A percentile compares a stretch with the other conserved stretches of the same genome.
Evolutionary conservation across 2,113 vertebrate species (phyloP).

Genomic region (Coregonus clupeaformis): DNA sequence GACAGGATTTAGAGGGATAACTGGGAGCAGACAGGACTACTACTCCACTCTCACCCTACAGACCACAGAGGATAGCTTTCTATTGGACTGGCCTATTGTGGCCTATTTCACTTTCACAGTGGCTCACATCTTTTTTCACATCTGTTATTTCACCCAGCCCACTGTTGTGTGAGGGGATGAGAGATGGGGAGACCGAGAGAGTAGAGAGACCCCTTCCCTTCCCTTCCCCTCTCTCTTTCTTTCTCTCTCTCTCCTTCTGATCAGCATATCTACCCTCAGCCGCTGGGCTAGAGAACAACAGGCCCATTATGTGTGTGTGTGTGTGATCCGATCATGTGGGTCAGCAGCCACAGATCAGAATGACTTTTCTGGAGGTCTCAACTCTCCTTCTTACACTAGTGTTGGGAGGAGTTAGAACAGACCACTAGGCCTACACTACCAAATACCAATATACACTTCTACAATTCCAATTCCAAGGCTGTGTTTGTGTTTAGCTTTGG

Average conservation of each 20-base stretch:
- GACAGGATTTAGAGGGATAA: no score
- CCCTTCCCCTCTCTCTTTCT: neutral
- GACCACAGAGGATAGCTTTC: no score
- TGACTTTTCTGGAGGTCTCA: neutral
- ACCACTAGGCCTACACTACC: no score
- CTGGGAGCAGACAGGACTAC: no score
- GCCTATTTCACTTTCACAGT: neutral
- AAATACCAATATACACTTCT: neutral
- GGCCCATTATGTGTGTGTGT: constrained; percentile 35
- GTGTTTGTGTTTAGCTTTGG: constrained; percentile 31
- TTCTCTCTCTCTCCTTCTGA: constrained; percentile 26
- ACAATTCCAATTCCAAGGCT: neutral
- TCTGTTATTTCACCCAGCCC: no score
- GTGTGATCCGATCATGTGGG: constrained; percentile 41
- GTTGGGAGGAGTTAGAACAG: no score
- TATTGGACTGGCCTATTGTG: no score
- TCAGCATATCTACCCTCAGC: constrained; percentile 51
- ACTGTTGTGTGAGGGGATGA: no score
- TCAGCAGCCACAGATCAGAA: constrained; percentile 44
- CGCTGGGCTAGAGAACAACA: constrained; percentile 57
- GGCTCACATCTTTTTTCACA: no score
- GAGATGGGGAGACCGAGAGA: no score
- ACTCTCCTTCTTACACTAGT: neutral
- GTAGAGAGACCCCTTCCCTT: neutral
- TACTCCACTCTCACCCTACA: no score